These are phyloP conservation scores for Xylota segnis DNA, from an alignment of 2,888 invertebrate genomes.

Conservation along the genomic window DNA sequence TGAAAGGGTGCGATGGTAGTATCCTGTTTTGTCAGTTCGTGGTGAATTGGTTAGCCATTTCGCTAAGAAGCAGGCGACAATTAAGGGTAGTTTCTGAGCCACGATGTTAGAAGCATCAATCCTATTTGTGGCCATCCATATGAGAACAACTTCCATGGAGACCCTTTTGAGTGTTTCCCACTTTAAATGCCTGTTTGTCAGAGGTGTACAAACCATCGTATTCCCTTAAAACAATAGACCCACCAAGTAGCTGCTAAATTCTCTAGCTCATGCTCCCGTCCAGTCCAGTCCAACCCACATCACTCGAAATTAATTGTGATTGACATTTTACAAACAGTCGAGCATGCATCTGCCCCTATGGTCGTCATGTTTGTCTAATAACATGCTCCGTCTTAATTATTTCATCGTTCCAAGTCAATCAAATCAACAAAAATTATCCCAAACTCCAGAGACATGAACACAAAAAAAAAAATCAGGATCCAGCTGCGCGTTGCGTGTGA, in stretches of 20 bases:
- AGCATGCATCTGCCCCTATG: slow-evolving; percentile 71
- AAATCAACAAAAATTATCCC: slow-evolving; percentile 37
- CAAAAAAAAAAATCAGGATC: slow-evolving; percentile 35
- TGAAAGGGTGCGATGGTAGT: no score
- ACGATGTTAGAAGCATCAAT: no score
- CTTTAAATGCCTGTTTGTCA: no score
- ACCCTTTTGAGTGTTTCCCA: no score
- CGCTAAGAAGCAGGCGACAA: no score
- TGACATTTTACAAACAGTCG: slow-evolving; percentile 68
- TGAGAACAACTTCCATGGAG: no score
- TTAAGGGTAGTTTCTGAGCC: no score
- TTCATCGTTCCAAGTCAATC: slow-evolving; percentile 74
- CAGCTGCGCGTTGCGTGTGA: slow-evolving; percentile 62
- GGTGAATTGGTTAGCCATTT: no score
- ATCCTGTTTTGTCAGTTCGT: no score
- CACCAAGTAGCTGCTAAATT: neutral
- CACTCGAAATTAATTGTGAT: slow-evolving; percentile 62
- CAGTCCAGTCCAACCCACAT: slow-evolving; percentile 41
- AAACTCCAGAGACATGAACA: neutral
- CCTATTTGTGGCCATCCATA: no score
- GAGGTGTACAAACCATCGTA: no score
- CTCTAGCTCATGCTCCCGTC: neutral
- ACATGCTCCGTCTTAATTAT: slow-evolving; percentile 67
- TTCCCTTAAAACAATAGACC: no score
- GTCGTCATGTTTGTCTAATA: slow-evolving; percentile 46